A percentile compares a stretch with the other conserved stretches of the same genome.
These are phyloP conservation scores for Taeniopygia guttata DNA, from an alignment of 2,797 vertebrate species.

Conservation along the genomic window DNA sequence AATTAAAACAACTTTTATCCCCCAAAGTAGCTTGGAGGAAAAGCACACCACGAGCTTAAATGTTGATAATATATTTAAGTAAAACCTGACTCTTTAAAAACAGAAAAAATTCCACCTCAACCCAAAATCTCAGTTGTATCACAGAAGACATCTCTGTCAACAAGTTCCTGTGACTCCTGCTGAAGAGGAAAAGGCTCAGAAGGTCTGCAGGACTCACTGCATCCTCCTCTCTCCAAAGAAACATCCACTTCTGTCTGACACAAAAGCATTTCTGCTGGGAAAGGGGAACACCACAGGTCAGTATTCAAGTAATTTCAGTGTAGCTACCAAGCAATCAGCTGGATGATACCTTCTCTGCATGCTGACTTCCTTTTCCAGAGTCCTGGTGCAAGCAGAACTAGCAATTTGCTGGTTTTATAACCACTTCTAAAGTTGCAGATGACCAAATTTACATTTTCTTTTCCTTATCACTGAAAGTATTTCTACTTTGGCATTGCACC, in stretches of 20 bases:
- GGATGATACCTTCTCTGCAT: background rate
- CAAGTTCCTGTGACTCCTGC: background rate
- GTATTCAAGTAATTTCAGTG: background rate
- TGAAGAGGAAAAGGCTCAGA: background rate
- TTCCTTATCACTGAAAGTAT: background rate
- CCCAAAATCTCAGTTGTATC: background rate
- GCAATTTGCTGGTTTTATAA: background rate
- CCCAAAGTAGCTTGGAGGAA: slow-evolving; percentile 20
- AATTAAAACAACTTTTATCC: slow-evolving; percentile 29
- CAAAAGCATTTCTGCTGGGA: background rate
- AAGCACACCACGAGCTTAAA: background rate
- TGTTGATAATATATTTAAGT: background rate
- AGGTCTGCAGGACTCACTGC: background rate
- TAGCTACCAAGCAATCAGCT: background rate
- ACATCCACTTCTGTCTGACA: background rate
- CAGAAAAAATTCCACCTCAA: background rate
- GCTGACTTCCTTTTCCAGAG: background rate
- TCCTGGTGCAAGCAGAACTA: background rate
- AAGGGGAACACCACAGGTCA: background rate
- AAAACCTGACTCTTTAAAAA: slow-evolving; percentile 2
- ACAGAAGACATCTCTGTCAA: slow-evolving; percentile 23
- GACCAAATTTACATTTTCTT: background rate
- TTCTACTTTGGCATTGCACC: background rate
- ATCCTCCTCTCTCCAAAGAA: background rate
- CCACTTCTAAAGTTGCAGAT: background rate